Conservation (phyloP, 2,797 vertebrate genomes). For the Pipistrellus pipistrellus region DNA sequence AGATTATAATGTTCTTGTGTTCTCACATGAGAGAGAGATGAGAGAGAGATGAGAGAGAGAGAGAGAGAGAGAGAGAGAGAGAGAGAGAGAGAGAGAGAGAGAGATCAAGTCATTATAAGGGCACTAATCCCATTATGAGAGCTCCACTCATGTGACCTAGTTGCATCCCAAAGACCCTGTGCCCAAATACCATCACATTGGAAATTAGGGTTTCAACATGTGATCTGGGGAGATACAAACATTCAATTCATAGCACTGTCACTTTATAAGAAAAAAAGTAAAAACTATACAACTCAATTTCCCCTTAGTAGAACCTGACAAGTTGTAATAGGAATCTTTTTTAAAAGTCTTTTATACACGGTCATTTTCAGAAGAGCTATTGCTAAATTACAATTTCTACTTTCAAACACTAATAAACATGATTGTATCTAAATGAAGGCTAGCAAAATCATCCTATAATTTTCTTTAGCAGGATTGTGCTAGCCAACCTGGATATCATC, state of each 20-base stretch:
- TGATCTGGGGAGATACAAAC: not conserved
- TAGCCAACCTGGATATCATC: slow-evolving; percentile 76
- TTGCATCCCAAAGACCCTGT: not conserved
- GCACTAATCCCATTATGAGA: not conserved
- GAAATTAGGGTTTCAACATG: not conserved
- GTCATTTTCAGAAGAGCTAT: slow-evolving; percentile 57
- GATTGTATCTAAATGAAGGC: slow-evolving; percentile 77
- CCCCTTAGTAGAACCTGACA: slow-evolving; percentile 49
- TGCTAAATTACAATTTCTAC: slow-evolving; percentile 70
- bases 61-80: too few relatives aligned
- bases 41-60: too few relatives aligned
- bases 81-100: not conserved
- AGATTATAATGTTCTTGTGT: not conserved
- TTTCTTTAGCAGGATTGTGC: slow-evolving; percentile 75
- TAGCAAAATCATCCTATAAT: slow-evolving; percentile 68
- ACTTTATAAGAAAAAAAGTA: not conserved
- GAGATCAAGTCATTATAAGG: not conserved
- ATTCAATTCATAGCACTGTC: not conserved
- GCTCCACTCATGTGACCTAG: not conserved
- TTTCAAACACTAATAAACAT: slow-evolving; percentile 76
- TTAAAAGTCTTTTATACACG: slow-evolving; percentile 72
- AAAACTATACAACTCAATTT: slow-evolving; percentile 9
- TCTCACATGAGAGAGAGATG: not conserved
- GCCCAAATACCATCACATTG: not conserved
- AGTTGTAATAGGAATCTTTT: slow-evolving; percentile 30